Base-by-base conservation (phyloP, 2,113 vertebrate species). In the Rynchops niger region DNA sequence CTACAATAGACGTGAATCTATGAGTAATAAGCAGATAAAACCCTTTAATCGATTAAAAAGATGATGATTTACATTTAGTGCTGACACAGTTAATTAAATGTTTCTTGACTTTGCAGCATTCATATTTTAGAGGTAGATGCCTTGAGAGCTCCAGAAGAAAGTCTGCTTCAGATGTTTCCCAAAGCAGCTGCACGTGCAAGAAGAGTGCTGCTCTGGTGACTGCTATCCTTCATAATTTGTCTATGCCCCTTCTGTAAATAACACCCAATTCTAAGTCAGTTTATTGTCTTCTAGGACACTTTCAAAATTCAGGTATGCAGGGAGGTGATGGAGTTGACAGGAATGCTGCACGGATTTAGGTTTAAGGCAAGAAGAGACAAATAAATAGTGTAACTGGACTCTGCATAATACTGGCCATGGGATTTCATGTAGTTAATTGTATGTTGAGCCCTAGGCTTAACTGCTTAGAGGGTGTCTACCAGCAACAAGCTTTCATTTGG, bases 31-130 rank as follows among this genome's bases (percentile, higher is more conserved):
- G 9, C 15, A 70, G 32, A 30, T 70, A 53, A 90, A 82, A 55
- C 18, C 0, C 3, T 86, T 65, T 56, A 1, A 4, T 70, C 0
- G 2, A 13, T 62, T 89, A 25, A 84, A 85, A 89, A 36, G 29
- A 65, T 52, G 27, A 53, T 1, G 0, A 66, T 49, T 78, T 81
- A 9, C 0, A 2, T 80, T 86, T 74, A 30, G 20, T 26, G 21
- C 38, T 76, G 9, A 9, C 63, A 21, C 5, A 2, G 0, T 67
- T 82, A 6, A 18, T 73, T 70, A 80, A 88, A 49, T 66, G 20
- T 62, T 88, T 85, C 18, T 69, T 79, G 29, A 56, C 2, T 13
- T 83, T 70, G 9, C 14, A 49, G 27, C 13, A 53, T 47, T 90
- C 9, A 2, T 56, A 20, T 72, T 73, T 82, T 88, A 34, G 45